These are phyloP conservation scores for Protaetia brevitarsis DNA, from an alignment of 1,140 invertebrate species.

Conservation along the genomic window DNA sequence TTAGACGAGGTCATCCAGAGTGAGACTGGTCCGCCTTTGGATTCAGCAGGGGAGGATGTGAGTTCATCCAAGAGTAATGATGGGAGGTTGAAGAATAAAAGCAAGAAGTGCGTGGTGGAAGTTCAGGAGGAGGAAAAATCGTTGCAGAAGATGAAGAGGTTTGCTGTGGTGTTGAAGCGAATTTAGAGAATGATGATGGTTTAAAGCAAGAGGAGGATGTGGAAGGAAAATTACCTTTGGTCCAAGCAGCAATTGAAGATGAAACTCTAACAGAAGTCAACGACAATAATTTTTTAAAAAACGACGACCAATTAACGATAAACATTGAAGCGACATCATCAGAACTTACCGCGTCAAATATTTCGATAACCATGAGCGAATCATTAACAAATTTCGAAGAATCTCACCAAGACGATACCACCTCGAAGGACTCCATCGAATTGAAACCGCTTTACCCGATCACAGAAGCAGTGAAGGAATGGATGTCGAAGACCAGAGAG, in stretches of 20 bases:
- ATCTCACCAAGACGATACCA: neutral
- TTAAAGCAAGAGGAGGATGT: too few relatives aligned
- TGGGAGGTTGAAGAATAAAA: conserved; percentile 17
- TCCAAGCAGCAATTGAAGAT: conserved; percentile 1
- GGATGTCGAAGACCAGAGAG: conserved; percentile 46
- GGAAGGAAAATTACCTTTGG: too few relatives aligned
- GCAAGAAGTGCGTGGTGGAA: neutral
- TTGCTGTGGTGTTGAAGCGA: neutral
- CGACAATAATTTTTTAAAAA: conserved; percentile 5
- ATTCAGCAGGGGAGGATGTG: neutral
- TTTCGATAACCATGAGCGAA: neutral
- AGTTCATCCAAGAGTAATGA: neutral
- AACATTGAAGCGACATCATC: neutral
- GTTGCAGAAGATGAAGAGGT: neutral
- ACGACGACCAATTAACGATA: neutral
- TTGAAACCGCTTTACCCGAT: conserved; percentile 38
- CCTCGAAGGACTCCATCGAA: neutral
- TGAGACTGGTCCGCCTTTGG: neutral
- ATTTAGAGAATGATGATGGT: neutral
- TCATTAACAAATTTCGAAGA: neutral
- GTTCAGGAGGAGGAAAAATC: neutral
- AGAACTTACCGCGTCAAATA: too few relatives aligned
- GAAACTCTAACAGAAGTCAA: neutral
- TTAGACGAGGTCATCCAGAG: conserved; percentile 26
- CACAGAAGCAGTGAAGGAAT: conserved; percentile 45